Conservation (phyloP, 1,140 invertebrate genomes). For the Neodiprion virginianus region DNA sequence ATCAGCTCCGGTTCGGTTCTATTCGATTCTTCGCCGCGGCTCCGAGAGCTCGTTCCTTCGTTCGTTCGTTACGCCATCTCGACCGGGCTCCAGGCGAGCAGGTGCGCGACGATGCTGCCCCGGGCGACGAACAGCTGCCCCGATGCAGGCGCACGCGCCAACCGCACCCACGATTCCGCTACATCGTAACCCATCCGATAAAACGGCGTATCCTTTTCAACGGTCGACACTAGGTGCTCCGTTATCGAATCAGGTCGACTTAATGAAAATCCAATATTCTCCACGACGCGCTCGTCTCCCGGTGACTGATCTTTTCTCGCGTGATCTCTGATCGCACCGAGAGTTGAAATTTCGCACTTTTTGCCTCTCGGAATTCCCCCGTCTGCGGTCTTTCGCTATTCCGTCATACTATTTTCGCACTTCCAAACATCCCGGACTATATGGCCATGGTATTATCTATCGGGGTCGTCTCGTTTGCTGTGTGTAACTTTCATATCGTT, state of each 20-base stretch:
- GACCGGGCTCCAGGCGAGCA: background rate
- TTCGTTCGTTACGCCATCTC: background rate
- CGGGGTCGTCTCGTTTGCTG: too few species aligned
- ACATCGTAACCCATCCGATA: constrained; percentile 26
- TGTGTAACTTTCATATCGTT: too few species aligned
- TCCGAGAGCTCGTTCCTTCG: too few species aligned
- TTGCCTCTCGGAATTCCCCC: too few species aligned
- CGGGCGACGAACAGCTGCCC: constrained; percentile 35
- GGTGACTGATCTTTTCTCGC: constrained; percentile 24
- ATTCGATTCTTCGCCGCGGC: too few species aligned
- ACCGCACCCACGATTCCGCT: constrained; percentile 62
- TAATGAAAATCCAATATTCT: constrained; percentile 33
- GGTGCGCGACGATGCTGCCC: background rate
- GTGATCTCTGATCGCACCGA: constrained; percentile 12
- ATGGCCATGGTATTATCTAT: too few species aligned
- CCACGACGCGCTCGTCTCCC: constrained; percentile 9
- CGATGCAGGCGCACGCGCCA: constrained; percentile 60
- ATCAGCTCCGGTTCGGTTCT: background rate
- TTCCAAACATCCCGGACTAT: too few species aligned
- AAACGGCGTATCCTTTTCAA: too few species aligned
- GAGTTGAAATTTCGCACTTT: too few species aligned
- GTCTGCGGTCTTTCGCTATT: too few species aligned
- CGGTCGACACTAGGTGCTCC: background rate
- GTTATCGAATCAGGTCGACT: constrained; percentile 46
- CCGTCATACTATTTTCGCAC: too few species aligned